Evolutionary conservation across 2,113 vertebrate genomes (phyloP), one percentile per base, ranked within the genome.

Genomic region (Anguilla rostrata): DNA sequence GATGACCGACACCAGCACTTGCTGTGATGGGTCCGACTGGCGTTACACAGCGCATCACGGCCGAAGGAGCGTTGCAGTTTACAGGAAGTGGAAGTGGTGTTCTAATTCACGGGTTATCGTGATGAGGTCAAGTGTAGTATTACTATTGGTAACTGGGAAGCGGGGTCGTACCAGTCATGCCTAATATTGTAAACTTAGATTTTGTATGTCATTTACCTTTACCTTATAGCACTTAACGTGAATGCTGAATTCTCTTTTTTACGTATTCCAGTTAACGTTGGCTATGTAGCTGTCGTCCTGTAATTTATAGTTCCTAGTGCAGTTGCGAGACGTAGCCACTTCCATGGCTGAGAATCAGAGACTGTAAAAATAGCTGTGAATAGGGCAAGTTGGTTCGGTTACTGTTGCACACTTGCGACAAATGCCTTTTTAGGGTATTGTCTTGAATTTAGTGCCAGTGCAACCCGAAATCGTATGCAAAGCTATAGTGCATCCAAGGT

Each of bases 11-110:
- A 22, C 34, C 39, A 26, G 5, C 78, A 39, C 39, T 41, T 41
- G 5, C 39, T 41, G 40, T 15, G 1, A 39, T 80, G 39, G 3
- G n/a, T 15, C 39, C 78, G 15, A 3, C 26, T 29, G 39, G 34
- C 15, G 78, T 40, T 41, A 20, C 3, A 39, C n/a, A 53, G 71
- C 9, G 78, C 78, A 15, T 39, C 39, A 40, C 78, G 39, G 78
- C 15, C 20, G 78, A 80, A 16, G 26, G 39, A 41, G 40, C 39
- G 39, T 22, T 18, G 78, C 39, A 80, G 78, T 22, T 40, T 80
- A 80, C 78, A 80, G 78, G 78, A 80, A 80, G 78, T 80, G 78
- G 20, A 80, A 80, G 71, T 75, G n/a, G 26, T 75, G 26, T 75
- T 29, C 26, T 22, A 7, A 75, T 75, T 16, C 71, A 34, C 6